phyloP scores from a whole-genome alignment of 2,888 invertebrate species.

The Ganaspis brasiliensis region DNA sequence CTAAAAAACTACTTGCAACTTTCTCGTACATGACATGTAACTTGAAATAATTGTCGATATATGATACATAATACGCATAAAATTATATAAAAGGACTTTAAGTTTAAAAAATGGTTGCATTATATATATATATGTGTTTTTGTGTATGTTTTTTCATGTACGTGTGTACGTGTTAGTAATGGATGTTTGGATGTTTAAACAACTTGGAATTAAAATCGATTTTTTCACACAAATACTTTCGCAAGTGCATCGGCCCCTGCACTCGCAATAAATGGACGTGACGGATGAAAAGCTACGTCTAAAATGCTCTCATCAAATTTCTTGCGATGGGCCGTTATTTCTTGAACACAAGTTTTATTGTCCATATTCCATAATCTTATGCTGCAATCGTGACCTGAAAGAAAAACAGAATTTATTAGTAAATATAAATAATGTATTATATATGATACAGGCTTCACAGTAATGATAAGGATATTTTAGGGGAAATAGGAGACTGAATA shows the following conservation, averaged over 20 bases:
- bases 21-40: conserved; percentile 49
- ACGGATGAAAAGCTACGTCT: conserved; percentile 99
- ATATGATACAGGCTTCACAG: too few species aligned
- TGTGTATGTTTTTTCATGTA: conserved; percentile 12
- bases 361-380: conserved; percentile 99
- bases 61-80: conserved; percentile 41
- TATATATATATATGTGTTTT: conserved; percentile 53
- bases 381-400: conserved; percentile 95
- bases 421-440: neutral
- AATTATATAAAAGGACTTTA: conserved; percentile 32
- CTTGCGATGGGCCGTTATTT: conserved; percentile 99
- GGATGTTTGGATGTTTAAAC: neutral
- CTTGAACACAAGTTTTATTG: conserved; percentile 99
- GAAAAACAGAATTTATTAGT: conserved; percentile 36
- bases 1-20: conserved; percentile 65
- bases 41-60: conserved; percentile 46
- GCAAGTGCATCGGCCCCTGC: conserved; percentile 99
- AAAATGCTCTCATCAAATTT: conserved; percentile 99
- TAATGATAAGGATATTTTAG: too few species aligned
- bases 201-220: conserved; percentile 45
- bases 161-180: conserved; percentile 40
- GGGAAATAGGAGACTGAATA: too few species aligned
- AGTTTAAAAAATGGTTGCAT: conserved; percentile 49
- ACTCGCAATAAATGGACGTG: conserved; percentile 98
- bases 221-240: conserved; percentile 95